Percentiles rank a stretch among this genome's conserved stretches.
These are phyloP conservation scores for Ochropacha duplaris DNA, from an alignment of 2,888 invertebrate genomes.

Conservation along the genomic window DNA sequence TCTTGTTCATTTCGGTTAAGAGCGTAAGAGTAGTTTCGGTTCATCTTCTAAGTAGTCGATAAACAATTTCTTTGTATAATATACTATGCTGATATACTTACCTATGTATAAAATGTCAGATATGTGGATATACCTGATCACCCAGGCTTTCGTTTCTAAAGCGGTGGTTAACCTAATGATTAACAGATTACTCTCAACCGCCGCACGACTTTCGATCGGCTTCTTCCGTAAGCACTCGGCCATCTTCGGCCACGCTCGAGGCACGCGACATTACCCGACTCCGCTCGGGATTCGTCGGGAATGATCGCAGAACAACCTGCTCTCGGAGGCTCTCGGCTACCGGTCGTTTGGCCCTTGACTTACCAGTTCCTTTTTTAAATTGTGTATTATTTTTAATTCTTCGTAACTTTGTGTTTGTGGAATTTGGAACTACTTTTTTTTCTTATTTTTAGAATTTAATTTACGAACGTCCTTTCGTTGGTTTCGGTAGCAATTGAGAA, in stretches of 20 bases:
- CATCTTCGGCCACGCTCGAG: slow-evolving; percentile 14
- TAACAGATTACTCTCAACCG: slow-evolving; percentile 18
- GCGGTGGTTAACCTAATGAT: slow-evolving; percentile 8
- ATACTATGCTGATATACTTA: no score
- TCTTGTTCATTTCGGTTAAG: no score
- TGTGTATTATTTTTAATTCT: slow-evolving; percentile 2
- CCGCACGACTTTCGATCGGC: slow-evolving; percentile 23
- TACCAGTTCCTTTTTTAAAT: slow-evolving; percentile 24
- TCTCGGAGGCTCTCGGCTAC: slow-evolving; percentile 23
- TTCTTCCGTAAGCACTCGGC: slow-evolving; percentile 5
- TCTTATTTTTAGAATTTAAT: slow-evolving; percentile 1
- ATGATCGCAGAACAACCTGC: slow-evolving; percentile 32
- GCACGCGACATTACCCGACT: slow-evolving; percentile 24
- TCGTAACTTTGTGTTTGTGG: background rate
- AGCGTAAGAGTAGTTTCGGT: no score
- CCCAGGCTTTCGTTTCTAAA: background rate
- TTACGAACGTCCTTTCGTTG: background rate
- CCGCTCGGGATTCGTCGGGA: slow-evolving; percentile 20
- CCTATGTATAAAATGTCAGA: background rate
- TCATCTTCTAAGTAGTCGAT: no score
- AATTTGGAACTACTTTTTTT: background rate
- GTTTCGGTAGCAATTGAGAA: background rate
- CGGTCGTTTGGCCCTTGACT: slow-evolving; percentile 45
- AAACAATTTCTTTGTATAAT: no score
- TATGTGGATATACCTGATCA: background rate